A percentile compares a stretch with the other conserved stretches of the same genome.
Evolutionary conservation across 2,113 vertebrate species (phyloP).

Genomic region (Ctenodactylus gundi): DNA sequence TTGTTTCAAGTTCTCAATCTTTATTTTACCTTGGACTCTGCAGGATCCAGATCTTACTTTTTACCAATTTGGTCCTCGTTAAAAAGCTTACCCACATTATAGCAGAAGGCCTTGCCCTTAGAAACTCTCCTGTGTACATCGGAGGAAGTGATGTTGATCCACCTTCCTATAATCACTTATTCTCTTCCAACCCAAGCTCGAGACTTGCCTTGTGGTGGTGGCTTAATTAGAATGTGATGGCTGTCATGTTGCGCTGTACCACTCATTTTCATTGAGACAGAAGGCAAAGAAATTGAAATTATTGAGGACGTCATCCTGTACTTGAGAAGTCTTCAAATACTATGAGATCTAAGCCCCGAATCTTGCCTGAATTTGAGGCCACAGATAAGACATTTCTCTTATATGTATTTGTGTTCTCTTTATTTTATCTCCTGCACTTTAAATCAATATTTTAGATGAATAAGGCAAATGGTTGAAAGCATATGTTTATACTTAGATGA

Average conservation of each 20-base stretch:
- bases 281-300: neutral
- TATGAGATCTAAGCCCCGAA: neutral
- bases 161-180: neutral
- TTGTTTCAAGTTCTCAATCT: neutral
- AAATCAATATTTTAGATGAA: neutral
- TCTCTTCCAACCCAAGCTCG: neutral
- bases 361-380: no score
- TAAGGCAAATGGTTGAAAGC: neutral
- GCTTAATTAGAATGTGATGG: neutral
- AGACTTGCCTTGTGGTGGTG: neutral
- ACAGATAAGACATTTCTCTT: no score
- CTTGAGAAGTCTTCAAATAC: neutral
- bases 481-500: neutral
- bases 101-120: neutral
- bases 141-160: neutral
- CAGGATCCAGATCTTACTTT: neutral
- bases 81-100: neutral
- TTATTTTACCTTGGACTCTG: neutral
- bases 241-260: neutral
- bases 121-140: neutral
- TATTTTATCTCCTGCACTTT: neutral
- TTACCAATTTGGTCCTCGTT: neutral
- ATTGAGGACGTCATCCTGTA: neutral
- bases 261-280: neutral
- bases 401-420: neutral